These are phyloP conservation scores for Hartigia nigra DNA, from an alignment of 2,888 invertebrate species.

Conservation along the genomic window DNA sequence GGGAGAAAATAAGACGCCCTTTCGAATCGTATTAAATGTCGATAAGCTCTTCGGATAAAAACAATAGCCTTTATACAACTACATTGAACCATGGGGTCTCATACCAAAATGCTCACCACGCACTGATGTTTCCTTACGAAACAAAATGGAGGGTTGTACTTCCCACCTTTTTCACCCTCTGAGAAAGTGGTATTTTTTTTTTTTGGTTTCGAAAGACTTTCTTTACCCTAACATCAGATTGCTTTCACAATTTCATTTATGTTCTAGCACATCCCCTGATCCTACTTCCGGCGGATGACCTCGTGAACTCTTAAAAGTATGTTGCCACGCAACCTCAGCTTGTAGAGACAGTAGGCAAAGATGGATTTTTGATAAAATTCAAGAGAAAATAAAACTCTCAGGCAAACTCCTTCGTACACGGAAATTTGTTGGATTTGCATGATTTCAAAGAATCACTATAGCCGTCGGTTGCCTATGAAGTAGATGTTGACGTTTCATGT, in stretches of 20 bases:
- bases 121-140: not conserved
- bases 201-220: not conserved
- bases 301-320: not conserved
- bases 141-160: not conserved
- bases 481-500: not conserved
- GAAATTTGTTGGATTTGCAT: not conserved
- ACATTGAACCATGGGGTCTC: not conserved
- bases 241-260: too few relatives aligned
- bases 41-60: not conserved
- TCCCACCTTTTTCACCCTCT: not conserved
- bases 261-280: not conserved
- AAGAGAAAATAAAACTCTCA: not conserved
- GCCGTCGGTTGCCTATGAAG: not conserved
- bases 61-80: not conserved
- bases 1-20: not conserved
- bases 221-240: not conserved
- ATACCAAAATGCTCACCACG: not conserved
- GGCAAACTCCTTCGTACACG: too few relatives aligned
- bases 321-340: not conserved
- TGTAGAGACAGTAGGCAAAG: not conserved
- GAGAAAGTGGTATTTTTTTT: not conserved
- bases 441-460: not conserved
- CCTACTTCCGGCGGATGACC: not conserved
- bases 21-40: slow-evolving; percentile 12
- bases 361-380: not conserved